A percentile compares a stretch with the other conserved stretches of the same genome.
phyloP scores from a whole-genome alignment of 1,140 invertebrate species.

The Eupristina koningsbergeri region DNA sequence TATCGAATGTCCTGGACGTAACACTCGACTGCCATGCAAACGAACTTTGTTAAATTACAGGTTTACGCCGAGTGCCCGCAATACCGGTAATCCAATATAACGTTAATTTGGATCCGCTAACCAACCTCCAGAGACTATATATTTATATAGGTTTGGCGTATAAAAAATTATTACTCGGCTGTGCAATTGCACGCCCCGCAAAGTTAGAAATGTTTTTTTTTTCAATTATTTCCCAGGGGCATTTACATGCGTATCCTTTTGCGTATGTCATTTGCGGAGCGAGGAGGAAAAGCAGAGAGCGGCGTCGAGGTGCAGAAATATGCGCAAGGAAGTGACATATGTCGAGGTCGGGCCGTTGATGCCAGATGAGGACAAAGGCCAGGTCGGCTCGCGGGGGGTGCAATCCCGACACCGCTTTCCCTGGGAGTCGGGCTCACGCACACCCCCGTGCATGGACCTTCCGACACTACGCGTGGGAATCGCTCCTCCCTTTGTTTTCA shows the following conservation, averaged over 20 bases:
- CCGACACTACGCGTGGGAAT: constrained; percentile 1
- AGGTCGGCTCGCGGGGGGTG: not conserved
- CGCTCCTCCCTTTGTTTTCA: not conserved
- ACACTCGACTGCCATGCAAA: not conserved
- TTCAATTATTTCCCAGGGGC: not conserved
- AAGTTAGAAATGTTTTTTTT: not conserved
- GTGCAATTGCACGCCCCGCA: not conserved
- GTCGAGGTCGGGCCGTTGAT: not conserved
- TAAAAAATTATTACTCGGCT: constrained; percentile 4
- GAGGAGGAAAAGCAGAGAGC: constrained; percentile 1
- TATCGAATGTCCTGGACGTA: not conserved
- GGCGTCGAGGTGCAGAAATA: not conserved
- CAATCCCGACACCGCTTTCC: not conserved
- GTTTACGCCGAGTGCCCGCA: not conserved
- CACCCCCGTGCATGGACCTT: constrained; percentile 2
- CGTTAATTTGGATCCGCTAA: not conserved
- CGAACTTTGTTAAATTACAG: not conserved
- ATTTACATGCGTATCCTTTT: not conserved
- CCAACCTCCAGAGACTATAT: not conserved
- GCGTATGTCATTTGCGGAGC: not conserved
- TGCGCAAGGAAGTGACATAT: constrained; percentile 49
- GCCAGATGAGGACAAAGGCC: not conserved
- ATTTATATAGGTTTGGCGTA: not conserved
- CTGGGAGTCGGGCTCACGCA: not conserved
- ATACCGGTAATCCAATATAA: not conserved